Conservation (phyloP, 1,140 invertebrate genomes). For the Tetragnatha versicolor region DNA sequence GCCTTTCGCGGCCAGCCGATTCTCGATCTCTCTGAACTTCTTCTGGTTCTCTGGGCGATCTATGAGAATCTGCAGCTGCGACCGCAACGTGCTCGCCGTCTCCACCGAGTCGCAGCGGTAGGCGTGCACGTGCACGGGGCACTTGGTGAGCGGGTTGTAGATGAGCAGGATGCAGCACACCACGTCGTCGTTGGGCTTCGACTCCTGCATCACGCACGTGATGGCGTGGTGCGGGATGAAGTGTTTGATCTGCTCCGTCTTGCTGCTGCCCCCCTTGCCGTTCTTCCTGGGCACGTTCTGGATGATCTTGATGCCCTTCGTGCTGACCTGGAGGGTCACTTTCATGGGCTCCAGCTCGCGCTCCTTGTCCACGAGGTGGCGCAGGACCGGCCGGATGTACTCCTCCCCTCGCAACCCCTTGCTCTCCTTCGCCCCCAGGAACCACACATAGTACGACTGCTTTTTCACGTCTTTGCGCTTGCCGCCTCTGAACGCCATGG, state of each 20-base stretch:
- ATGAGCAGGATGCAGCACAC: constrained; percentile 88
- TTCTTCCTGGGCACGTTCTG: constrained; percentile 70
- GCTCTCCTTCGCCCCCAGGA: constrained; percentile 93
- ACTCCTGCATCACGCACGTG: constrained; percentile 79
- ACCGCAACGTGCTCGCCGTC: constrained; percentile 83
- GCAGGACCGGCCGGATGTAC: constrained; percentile 82
- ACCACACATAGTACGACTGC: constrained; percentile 97
- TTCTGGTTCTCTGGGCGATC: constrained; percentile 86
- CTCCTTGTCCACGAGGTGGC: constrained; percentile 82
- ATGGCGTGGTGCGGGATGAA: constrained; percentile 93
- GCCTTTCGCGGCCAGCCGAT: constrained; percentile 67
- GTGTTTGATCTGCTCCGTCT: constrained; percentile 80
- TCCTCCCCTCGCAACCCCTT: constrained; percentile 82
- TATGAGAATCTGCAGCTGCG: constrained; percentile 82
- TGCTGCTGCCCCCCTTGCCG: constrained; percentile 39
- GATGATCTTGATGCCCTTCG: constrained; percentile 92
- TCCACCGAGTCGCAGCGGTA: constrained; percentile 93
- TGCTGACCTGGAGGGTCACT: constrained; percentile 82
- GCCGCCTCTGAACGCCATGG: constrained; percentile 57
- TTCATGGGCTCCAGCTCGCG: constrained; percentile 88
- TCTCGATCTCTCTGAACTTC: constrained; percentile 81
- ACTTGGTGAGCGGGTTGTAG: constrained; percentile 89
- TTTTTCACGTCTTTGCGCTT: constrained; percentile 80
- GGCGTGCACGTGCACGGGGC: constrained; percentile 89
- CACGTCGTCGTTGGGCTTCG: constrained; percentile 77